Evolutionary conservation across 1,140 invertebrate genomes (phyloP).

Genomic region (Triops longicaudatus): DNA sequence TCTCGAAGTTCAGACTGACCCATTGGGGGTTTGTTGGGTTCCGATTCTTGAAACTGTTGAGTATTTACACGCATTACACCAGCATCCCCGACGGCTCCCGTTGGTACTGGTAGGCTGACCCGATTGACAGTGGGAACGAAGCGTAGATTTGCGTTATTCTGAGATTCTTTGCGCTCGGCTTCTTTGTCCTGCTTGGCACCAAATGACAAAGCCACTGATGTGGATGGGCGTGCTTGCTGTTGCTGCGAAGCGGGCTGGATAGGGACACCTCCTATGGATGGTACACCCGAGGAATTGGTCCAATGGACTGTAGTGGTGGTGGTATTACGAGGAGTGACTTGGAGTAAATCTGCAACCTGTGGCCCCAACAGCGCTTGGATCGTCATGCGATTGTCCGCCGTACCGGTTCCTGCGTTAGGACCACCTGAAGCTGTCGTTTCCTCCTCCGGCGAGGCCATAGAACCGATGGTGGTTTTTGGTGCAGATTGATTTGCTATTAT

Average conservation of each 20-base stretch:
- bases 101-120: slow-evolving; percentile 21
- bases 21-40: slow-evolving; percentile 23
- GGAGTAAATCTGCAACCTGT: slow-evolving; percentile 17
- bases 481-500: background rate
- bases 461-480: background rate
- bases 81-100: background rate
- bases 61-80: background rate
- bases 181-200: background rate
- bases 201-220: background rate
- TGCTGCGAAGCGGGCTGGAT: background rate
- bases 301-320: slow-evolving; percentile 20
- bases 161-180: background rate
- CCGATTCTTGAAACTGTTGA: slow-evolving; percentile 4
- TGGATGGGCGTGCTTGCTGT: background rate
- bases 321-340: slow-evolving; percentile 4
- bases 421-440: background rate
- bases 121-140: slow-evolving; percentile 26
- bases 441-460: background rate
- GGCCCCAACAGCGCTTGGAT: background rate
- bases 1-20: slow-evolving; percentile 39
- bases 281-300: background rate
- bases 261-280: background rate
- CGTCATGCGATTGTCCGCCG: background rate
- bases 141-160: background rate
- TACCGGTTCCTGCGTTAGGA: background rate